Evolutionary conservation across 2,888 invertebrate genomes (phyloP).

Genomic region (Atherix ibis): DNA sequence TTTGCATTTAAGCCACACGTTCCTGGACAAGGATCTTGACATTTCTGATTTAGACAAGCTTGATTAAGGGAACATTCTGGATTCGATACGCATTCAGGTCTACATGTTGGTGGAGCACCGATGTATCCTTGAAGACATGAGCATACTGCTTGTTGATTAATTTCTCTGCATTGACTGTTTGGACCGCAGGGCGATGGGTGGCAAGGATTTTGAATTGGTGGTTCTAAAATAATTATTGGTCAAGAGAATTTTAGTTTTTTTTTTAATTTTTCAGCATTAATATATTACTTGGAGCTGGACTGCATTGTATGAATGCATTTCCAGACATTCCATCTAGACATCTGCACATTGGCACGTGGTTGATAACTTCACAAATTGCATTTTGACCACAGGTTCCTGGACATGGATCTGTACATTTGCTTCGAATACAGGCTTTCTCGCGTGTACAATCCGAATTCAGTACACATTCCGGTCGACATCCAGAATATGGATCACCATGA

Average conservation of each 20-base stretch:
- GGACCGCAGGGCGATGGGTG: slow-evolving; percentile 49
- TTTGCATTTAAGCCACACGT: slow-evolving; percentile 47
- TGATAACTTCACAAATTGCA: slow-evolving; percentile 59
- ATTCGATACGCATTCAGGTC: slow-evolving; percentile 49
- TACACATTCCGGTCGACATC: slow-evolving; percentile 67
- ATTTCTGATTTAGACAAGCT: slow-evolving; percentile 49
- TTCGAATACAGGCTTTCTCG: slow-evolving; percentile 50
- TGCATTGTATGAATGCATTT: slow-evolving; percentile 51
- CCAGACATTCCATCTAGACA: slow-evolving; percentile 55
- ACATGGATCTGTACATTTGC: slow-evolving; percentile 65
- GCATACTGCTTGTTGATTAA: slow-evolving; percentile 43
- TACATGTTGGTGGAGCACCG: slow-evolving; percentile 48
- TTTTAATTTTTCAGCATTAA: too few relatives aligned
- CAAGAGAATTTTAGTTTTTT: neutral
- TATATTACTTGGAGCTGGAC: too few relatives aligned
- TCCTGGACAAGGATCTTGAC: slow-evolving; percentile 45
- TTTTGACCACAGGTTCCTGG: slow-evolving; percentile 60
- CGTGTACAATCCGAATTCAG: slow-evolving; percentile 55
- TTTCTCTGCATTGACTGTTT: slow-evolving; percentile 44
- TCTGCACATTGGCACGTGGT: slow-evolving; percentile 62
- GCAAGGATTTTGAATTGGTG: slow-evolving; percentile 46
- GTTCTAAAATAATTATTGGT: too few relatives aligned
- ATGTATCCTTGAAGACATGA: slow-evolving; percentile 42
- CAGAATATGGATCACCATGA: slow-evolving; percentile 56
- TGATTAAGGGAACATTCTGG: slow-evolving; percentile 43